phyloP scores from a whole-genome alignment of 2,888 invertebrate species.

The Chloroclystis v-ata region DNA sequence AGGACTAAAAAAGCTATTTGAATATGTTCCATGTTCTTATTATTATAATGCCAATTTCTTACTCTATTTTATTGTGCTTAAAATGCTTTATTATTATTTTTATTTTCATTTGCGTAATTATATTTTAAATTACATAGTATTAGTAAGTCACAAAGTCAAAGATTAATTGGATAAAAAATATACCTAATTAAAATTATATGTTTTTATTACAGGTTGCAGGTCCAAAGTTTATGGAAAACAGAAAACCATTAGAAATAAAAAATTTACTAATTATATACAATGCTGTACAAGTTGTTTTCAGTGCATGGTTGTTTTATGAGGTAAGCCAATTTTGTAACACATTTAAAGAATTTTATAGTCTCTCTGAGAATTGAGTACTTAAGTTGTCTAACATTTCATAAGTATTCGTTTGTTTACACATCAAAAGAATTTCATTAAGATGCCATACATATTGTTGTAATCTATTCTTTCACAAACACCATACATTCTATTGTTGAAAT shows the following conservation, averaged over 20 bases:
- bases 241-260: conserved; percentile 91
- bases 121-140: no score
- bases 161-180: neutral
- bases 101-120: no score
- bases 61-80: no score
- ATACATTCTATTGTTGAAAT: neutral
- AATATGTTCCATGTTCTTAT: no score
- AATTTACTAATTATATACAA: conserved; percentile 89
- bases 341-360: neutral
- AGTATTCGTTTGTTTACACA: no score
- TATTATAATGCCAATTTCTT: no score
- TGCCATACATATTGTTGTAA: neutral
- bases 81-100: no score
- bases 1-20: no score
- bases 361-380: no score
- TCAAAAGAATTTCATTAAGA: neutral
- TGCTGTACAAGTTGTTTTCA: conserved; percentile 93
- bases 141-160: no score
- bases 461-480: neutral
- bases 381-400: no score
- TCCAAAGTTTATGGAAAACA: conserved; percentile 93
- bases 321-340: conserved; percentile 72
- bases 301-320: conserved; percentile 94
- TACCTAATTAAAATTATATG: neutral
- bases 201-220: conserved; percentile 83